Conservation (phyloP, 2,888 invertebrate species). For the Monochamus alternatus region DNA sequence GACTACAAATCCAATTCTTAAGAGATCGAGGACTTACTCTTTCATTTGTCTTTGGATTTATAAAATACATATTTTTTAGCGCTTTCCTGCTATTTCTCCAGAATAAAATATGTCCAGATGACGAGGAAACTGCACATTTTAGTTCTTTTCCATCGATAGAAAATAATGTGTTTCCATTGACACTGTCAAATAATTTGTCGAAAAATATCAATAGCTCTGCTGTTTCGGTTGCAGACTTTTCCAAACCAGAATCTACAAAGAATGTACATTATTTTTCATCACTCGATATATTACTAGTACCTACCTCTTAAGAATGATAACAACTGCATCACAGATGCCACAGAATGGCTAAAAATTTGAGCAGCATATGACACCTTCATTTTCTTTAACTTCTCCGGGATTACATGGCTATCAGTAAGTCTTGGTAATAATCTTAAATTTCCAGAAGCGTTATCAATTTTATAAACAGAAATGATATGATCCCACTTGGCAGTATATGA, state of each 20-base stretch:
- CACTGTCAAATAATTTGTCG: slow-evolving; percentile 4
- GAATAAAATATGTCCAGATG: slow-evolving; percentile 1
- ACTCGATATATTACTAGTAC: too few species aligned
- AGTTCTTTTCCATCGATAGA: not conserved
- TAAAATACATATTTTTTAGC: not conserved
- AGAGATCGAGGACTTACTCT: not conserved
- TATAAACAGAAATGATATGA: slow-evolving; percentile 18
- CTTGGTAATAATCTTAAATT: not conserved
- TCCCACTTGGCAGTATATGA: slow-evolving; percentile 10
- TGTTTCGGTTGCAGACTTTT: not conserved
- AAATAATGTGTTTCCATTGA: not conserved
- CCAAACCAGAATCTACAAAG: not conserved
- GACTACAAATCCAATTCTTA: not conserved
- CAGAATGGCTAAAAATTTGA: slow-evolving; percentile 41
- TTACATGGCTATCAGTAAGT: slow-evolving; percentile 13
- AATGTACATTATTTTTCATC: not conserved
- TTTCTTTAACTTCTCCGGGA: slow-evolving; percentile 34
- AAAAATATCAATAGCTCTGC: not conserved
- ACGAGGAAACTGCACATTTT: slow-evolving; percentile 3
- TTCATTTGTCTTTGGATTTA: not conserved
- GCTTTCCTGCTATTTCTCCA: not conserved
- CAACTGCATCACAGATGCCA: slow-evolving; percentile 32
- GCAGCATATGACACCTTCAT: slow-evolving; percentile 42
- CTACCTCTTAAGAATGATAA: not conserved
- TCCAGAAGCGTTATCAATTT: slow-evolving; percentile 26